Evolutionary conservation across 2,113 vertebrate species (phyloP).

Genomic region (Onychorhynchus coronatus): DNA sequence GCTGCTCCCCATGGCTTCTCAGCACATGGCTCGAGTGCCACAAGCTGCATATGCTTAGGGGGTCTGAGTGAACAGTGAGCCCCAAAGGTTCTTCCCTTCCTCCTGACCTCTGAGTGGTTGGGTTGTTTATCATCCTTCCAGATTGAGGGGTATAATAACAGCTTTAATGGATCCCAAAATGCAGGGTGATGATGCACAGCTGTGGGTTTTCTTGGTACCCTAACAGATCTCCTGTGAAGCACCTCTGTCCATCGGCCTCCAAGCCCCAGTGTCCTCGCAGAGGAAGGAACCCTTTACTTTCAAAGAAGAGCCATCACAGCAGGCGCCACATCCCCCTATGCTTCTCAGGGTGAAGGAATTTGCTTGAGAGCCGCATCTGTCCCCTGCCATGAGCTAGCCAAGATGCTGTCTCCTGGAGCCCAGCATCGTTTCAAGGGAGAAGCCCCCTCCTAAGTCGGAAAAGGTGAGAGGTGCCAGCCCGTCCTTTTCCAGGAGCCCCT

Average conservation of each 20-base stretch:
- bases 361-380: neutral
- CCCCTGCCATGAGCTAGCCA: neutral
- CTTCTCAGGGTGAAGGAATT: neutral
- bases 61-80: neutral
- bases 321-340: neutral
- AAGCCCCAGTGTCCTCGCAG: neutral
- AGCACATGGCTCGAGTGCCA: accelerated
- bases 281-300: neutral
- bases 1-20: neutral
- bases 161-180: neutral
- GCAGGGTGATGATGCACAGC: neutral
- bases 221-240: neutral
- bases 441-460: neutral
- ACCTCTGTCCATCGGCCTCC: neutral
- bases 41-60: neutral
- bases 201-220: neutral
- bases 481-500: neutral
- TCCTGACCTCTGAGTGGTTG: neutral
- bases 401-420: neutral
- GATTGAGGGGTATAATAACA: accelerated
- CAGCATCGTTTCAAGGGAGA: neutral
- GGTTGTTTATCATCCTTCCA: neutral
- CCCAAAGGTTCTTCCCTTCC: neutral
- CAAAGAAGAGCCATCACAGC: neutral
- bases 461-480: neutral